Conservation (phyloP, 2,113 vertebrate genomes). For the Struthidea cinerea region DNA sequence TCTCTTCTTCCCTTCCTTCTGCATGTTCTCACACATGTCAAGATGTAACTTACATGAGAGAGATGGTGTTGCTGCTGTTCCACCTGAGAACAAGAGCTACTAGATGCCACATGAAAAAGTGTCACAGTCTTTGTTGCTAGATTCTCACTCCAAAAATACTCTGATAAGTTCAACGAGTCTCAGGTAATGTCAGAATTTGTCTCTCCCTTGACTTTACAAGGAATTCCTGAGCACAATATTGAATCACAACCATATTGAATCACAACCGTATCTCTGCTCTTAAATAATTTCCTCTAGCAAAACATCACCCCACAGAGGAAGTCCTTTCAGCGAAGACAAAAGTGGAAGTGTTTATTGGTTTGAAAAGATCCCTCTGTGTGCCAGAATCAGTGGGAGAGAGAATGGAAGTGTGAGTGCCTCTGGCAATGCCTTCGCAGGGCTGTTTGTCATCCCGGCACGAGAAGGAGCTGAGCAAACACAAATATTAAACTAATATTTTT, state of each 20-base stretch:
- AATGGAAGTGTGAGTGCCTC: constrained; percentile 7
- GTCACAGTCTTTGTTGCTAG: neutral
- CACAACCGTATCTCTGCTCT: neutral
- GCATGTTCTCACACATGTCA: accelerated
- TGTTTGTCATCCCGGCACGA: constrained; percentile 28
- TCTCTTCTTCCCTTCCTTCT: neutral
- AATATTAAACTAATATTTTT: constrained; percentile 59
- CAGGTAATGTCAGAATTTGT: constrained; percentile 22
- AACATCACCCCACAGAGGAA: constrained; percentile 36
- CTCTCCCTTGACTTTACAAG: constrained; percentile 34
- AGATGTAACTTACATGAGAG: neutral
- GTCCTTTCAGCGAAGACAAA: neutral
- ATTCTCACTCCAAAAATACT: neutral
- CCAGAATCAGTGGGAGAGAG: constrained; percentile 3
- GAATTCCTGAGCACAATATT: neutral
- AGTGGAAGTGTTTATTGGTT: constrained; percentile 33
- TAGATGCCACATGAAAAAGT: neutral
- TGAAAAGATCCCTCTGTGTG: constrained; percentile 48
- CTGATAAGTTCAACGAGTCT: neutral
- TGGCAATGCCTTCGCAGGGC: neutral
- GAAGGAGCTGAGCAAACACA: constrained; percentile 50
- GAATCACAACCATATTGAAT: constrained; percentile 22
- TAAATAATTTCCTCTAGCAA: constrained; percentile 39
- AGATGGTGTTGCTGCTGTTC: neutral
- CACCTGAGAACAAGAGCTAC: neutral